phyloP scores from a whole-genome alignment of 1,140 invertebrate genomes.

The Globodera rostochiensis region DNA sequence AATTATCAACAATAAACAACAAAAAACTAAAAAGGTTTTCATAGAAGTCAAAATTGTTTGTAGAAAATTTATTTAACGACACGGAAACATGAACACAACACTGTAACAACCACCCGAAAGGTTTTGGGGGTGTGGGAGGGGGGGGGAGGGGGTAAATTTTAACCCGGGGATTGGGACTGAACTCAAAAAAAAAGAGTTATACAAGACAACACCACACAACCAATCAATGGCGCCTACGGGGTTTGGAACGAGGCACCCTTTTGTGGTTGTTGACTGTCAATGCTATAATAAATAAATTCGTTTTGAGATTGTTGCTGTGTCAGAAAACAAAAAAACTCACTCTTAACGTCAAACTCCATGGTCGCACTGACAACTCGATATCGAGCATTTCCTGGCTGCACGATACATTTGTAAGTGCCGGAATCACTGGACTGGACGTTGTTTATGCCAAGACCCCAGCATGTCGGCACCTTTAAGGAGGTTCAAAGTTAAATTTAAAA shows the following conservation, averaged over 20 bases:
- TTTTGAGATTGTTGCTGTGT: conserved; percentile 7
- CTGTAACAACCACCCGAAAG: too few species aligned
- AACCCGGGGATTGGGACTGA: neutral
- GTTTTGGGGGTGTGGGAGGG: too few species aligned
- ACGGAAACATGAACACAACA: too few species aligned
- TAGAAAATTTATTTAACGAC: too few species aligned
- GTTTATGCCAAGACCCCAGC: conserved; percentile 50
- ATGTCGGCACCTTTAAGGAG: conserved; percentile 37
- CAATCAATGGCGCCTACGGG: neutral
- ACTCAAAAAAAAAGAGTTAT: neutral
- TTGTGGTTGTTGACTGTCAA: neutral
- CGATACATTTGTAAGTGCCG: conserved; percentile 52
- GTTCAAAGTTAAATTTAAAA: neutral
- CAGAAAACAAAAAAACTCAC: conserved; percentile 39
- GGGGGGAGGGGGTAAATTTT: neutral
- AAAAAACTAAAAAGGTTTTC: conserved; percentile 2
- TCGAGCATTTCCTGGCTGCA: conserved; percentile 48
- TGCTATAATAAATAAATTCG: neutral
- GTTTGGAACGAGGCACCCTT: neutral
- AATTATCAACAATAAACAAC: neutral
- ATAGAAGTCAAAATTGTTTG: neutral
- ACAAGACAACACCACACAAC: too few species aligned
- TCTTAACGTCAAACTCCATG: conserved; percentile 61
- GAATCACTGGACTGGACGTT: conserved; percentile 47
- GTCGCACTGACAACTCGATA: conserved; percentile 53